Evolutionary conservation across 2,113 vertebrate species (phyloP).

Genomic region (Bostrychus sinensis): DNA sequence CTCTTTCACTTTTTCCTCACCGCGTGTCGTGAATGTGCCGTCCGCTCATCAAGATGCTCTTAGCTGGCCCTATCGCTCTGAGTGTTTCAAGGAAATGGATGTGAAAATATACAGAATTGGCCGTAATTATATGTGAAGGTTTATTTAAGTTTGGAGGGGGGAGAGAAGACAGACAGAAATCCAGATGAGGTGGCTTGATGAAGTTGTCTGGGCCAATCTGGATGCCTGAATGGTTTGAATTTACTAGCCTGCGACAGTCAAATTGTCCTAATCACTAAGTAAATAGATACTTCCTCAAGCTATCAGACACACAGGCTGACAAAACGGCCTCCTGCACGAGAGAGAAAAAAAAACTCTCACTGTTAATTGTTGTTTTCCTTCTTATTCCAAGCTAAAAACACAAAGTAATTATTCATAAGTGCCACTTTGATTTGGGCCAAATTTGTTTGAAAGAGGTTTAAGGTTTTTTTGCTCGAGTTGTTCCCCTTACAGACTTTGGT

Average conservation of each 20-base stretch:
- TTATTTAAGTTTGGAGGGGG: conserved; percentile 81
- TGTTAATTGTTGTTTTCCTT: conserved; percentile 85
- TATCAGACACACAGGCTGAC: conserved; percentile 72
- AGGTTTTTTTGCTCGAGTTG: conserved; percentile 71
- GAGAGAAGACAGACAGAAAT: conserved; percentile 63
- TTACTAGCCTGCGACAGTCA: conserved; percentile 80
- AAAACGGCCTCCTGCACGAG: conserved; percentile 49
- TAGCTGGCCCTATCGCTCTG: conserved; percentile 57
- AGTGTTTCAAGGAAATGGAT: conserved; percentile 74
- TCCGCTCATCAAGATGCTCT: conserved; percentile 61
- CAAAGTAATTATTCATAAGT: conserved; percentile 80
- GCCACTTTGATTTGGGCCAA: conserved; percentile 77
- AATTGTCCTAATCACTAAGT: conserved; percentile 85
- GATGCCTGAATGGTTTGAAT: conserved; percentile 79
- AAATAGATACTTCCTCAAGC: conserved; percentile 85
- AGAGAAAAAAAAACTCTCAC: conserved; percentile 59
- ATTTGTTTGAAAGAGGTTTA: conserved; percentile 80
- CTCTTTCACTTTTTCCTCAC: conserved; percentile 53
- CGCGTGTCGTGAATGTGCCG: conserved; percentile 41
- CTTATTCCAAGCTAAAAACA: conserved; percentile 77
- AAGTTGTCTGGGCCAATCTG: conserved; percentile 81
- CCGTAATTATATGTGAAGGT: conserved; percentile 79
- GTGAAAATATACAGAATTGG: conserved; percentile 81
- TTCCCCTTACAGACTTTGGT: conserved; percentile 58
- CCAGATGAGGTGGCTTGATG: conserved; percentile 71